Conservation (phyloP, 2,113 vertebrate genomes). For the Spheniscus mendiculus region DNA sequence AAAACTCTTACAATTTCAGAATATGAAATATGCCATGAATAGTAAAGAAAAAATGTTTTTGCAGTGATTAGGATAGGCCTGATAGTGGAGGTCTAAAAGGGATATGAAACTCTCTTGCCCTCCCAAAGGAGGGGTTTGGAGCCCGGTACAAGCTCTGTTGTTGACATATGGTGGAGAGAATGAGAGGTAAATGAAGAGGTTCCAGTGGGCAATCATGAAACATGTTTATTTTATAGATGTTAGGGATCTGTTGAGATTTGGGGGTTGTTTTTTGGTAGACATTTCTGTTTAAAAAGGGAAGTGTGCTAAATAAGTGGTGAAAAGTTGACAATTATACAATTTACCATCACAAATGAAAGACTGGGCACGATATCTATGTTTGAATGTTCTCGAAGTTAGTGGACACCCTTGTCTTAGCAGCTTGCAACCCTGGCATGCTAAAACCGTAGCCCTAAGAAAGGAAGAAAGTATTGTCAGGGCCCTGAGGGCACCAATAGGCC, state of each 20-base stretch:
- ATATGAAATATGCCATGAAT: neutral
- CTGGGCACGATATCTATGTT: neutral
- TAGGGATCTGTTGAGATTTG: neutral
- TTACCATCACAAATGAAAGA: neutral
- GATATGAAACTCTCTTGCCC: neutral
- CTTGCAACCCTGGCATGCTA: neutral
- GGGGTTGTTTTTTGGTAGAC: neutral
- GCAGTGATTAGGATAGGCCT: neutral
- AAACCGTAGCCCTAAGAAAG: neutral
- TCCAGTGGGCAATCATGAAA: neutral
- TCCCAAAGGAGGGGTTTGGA: neutral
- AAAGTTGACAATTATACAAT: neutral
- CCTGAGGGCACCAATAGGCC: accelerated
- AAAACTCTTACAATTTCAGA: neutral
- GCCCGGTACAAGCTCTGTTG: neutral
- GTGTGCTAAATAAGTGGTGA: neutral
- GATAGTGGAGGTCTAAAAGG: neutral
- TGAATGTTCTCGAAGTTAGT: neutral
- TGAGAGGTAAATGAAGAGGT: neutral
- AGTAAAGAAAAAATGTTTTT: neutral
- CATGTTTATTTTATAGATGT: neutral
- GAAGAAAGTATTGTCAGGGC: neutral
- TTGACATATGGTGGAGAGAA: neutral
- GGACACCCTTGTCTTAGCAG: neutral
- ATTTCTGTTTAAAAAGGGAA: neutral